Conservation (phyloP, 2,797 vertebrate species). For the Hemitrygon akajei region DNA sequence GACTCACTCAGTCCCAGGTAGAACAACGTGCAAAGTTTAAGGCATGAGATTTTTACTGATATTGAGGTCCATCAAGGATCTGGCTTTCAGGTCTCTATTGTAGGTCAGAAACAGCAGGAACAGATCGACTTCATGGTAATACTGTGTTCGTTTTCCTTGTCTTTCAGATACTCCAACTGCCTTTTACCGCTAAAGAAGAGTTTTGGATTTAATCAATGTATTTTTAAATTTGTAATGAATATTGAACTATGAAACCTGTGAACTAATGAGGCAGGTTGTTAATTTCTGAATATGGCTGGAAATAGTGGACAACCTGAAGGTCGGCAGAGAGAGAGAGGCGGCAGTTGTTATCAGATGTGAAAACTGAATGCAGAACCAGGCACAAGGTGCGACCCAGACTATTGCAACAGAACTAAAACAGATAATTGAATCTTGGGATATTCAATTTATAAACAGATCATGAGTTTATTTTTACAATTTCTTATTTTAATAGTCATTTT, state of each 20-base stretch:
- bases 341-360: background rate
- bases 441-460: background rate
- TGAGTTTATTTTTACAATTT: background rate
- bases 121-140: background rate
- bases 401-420: too few relatives aligned
- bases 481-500: background rate
- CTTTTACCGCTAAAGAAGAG: background rate
- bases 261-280: background rate
- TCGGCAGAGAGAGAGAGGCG: background rate
- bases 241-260: background rate
- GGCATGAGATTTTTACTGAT: too few relatives aligned
- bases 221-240: background rate
- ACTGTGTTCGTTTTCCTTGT: background rate
- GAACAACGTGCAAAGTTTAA: too few relatives aligned
- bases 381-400: background rate
- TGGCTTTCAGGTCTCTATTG: too few relatives aligned
- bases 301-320: background rate
- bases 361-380: background rate
- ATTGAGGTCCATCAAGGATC: too few relatives aligned
- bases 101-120: too few relatives aligned
- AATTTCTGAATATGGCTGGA: background rate
- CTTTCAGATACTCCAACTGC: slow-evolving; percentile 20
- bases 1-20: too few relatives aligned
- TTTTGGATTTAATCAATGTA: background rate
- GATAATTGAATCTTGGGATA: background rate